phyloP scores from a whole-genome alignment of 2,888 invertebrate genomes.

The Amblyjoppa fuscipennis region DNA sequence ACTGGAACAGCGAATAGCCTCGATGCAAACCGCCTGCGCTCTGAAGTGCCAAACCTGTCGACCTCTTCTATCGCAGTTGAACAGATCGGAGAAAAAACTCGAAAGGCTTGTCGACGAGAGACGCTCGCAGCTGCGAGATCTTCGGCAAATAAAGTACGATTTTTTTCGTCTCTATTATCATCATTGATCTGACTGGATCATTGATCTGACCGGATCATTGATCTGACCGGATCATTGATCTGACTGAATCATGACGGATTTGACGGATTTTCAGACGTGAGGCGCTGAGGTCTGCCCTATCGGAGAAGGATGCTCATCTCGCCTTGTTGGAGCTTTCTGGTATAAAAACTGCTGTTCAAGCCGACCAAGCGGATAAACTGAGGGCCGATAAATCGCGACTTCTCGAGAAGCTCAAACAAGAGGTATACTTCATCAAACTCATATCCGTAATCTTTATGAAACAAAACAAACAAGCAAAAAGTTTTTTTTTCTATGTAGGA shows the following conservation, averaged over 20 bases:
- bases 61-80: constrained; percentile 88
- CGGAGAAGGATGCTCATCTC: constrained; percentile 95
- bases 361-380: constrained; percentile 89
- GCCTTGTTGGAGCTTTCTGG: constrained; percentile 93
- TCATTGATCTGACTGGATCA: neutral
- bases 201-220: neutral
- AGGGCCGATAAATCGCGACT: constrained; percentile 90
- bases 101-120: constrained; percentile 88
- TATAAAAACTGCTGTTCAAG: constrained; percentile 88
- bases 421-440: constrained; percentile 86
- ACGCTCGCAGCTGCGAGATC: constrained; percentile 90
- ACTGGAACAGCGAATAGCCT: constrained; percentile 89
- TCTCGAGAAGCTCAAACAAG: constrained; percentile 90
- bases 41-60: constrained; percentile 90
- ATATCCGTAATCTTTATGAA: neutral
- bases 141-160: constrained; percentile 92
- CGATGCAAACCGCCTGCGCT: constrained; percentile 90
- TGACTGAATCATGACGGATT: neutral
- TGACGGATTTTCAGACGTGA: constrained; percentile 89
- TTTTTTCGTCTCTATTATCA: neutral
- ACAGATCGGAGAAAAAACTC: constrained; percentile 88
- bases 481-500: constrained; percentile 72
- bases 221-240: too few relatives aligned
- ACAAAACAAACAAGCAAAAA: constrained; percentile 9
- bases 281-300: constrained; percentile 92